Percentiles rank a stretch among this genome's conserved stretches.
These are phyloP conservation scores for Eptesicus fuscus DNA, from an alignment of 2,113 vertebrate species.

Conservation along the genomic window DNA sequence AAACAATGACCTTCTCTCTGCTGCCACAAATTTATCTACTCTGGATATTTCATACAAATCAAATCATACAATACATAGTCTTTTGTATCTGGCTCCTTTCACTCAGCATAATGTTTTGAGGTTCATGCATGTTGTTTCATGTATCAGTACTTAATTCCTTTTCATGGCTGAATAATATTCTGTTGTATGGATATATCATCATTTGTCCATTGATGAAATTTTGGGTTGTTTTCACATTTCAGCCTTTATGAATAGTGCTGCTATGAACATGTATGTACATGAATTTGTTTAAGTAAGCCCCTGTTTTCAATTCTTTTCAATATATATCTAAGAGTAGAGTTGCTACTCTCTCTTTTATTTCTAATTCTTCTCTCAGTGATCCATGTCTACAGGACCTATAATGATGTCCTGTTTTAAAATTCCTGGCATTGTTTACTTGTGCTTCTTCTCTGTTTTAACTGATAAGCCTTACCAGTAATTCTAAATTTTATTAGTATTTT, in stretches of 20 bases:
- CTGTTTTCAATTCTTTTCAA: not conserved
- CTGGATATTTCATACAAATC: not conserved
- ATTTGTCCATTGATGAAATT: not conserved
- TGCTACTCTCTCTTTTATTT: not conserved
- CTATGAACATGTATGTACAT: too few relatives aligned
- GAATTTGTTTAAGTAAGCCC: not conserved
- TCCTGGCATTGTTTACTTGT: not conserved
- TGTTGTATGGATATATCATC: not conserved
- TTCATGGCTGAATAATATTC: not conserved
- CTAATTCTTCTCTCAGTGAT: not conserved
- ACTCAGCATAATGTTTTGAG: not conserved
- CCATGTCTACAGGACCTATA: not conserved
- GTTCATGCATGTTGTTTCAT: not conserved
- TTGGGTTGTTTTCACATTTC: not conserved
- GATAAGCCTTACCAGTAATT: not conserved
- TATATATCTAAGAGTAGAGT: not conserved
- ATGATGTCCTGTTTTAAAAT: not conserved
- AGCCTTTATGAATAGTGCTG: not conserved
- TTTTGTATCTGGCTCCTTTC: not conserved
- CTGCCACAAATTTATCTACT: not conserved
- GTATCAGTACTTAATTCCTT: not conserved
- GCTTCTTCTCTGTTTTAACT: not conserved
- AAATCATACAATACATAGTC: too few relatives aligned
- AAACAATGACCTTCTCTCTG: not conserved
- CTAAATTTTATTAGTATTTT: not conserved